Base-by-base conservation (phyloP, 2,113 vertebrate species). In the Cinclus cinclus region DNA sequence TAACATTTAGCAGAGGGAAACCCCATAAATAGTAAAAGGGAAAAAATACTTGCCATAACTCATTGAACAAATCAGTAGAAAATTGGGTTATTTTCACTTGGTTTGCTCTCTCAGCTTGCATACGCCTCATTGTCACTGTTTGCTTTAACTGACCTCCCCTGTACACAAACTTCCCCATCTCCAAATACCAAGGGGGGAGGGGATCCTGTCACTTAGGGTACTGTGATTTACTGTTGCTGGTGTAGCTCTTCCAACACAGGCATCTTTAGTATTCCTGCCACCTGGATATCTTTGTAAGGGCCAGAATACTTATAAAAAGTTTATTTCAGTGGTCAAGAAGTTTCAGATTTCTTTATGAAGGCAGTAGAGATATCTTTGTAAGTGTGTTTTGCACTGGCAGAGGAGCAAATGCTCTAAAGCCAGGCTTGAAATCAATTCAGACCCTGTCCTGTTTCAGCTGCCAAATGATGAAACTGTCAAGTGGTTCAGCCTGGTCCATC, bases 1-100 rank as follows among this genome's bases (percentile, higher is more conserved):
- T 63, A 94, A 47, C 68, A 70, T 92, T 80, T 88, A 92, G 60
- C 87, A 91, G 64, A 89, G 89, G 83, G 64, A 88, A 97, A 84
- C 31, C 86, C 87, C n/a, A 5, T 71, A 91, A 94, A 90, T 27
- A 94, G 76, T 13, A 81, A 52, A 87, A 80, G 68, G 25, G 37
- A 83, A 91, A 95, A 94, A 81, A 77, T 89, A 67, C 46, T 94
- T 86, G 83, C 64, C 67, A n/a, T 77, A 93, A 62, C 23, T 92
- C 76, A 41, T 65, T 92, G 94, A 94, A 76, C 62, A 8, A 79
- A 80, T 62, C 37, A 20, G 86, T 83, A 90, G 86, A 94, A 94
- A 94, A 90, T 12, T 15, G 27, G 64, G 55, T 92, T 39, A 39
- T 94, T 93, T 93, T 74, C 83, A 65, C 55, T 93, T 70, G 71